Conservation (phyloP, 1,140 invertebrate genomes). For the Polypedilum pembai region DNA sequence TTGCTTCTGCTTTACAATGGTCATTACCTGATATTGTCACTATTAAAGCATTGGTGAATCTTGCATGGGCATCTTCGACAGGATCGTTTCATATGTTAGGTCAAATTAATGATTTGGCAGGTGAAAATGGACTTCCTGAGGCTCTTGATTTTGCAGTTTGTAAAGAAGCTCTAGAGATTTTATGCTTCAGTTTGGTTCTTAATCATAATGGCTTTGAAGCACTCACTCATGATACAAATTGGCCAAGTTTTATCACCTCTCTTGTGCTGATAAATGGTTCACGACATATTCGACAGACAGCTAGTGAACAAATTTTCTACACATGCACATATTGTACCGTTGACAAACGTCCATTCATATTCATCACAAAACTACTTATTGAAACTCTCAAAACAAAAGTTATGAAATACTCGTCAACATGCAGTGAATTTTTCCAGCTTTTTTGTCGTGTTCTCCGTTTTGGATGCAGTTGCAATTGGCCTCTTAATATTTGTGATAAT, state of each 20-base stretch:
- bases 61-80: constrained; percentile 71
- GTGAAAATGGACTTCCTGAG: constrained; percentile 54
- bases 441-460: constrained; percentile 69
- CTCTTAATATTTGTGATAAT: constrained; percentile 58
- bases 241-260: constrained; percentile 83
- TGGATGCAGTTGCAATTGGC: constrained; percentile 59
- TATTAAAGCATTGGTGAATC: constrained; percentile 60
- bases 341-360: constrained; percentile 53
- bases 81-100: constrained; percentile 57
- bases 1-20: constrained; percentile 53
- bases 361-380: constrained; percentile 70
- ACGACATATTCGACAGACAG: constrained; percentile 61
- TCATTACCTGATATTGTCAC: constrained; percentile 58
- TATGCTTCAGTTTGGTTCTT: constrained; percentile 80
- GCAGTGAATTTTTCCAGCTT: constrained; percentile 63
- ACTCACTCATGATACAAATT: constrained; percentile 61
- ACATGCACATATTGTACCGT: constrained; percentile 62
- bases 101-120: constrained; percentile 39
- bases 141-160: constrained; percentile 66
- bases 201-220: constrained; percentile 73
- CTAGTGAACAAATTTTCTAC: constrained; percentile 74
- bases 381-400: constrained; percentile 66
- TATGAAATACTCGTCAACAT: constrained; percentile 67
- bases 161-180: constrained; percentile 84
- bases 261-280: constrained; percentile 72